Evolutionary conservation across 1,140 invertebrate species (phyloP), one percentile per base, ranked within the genome.

Genomic region (Linepithema humile): DNA sequence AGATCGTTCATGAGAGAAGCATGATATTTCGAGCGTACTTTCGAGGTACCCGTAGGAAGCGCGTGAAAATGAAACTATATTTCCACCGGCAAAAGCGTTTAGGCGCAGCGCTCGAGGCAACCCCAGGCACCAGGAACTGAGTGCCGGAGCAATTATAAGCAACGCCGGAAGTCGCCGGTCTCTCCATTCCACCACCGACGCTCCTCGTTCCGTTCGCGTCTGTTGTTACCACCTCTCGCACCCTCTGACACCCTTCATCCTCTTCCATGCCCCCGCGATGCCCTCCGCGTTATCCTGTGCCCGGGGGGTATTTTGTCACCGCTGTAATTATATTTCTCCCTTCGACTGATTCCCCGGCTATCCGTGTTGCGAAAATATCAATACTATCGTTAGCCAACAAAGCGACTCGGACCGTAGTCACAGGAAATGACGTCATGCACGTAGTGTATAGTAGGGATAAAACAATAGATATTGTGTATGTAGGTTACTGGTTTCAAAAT

Each of bases 271-370:
- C 60, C 45, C 57, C 35, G 38, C 40, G 15, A 32, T n/a, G 70
- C 38, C 67, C 78, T 48, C 59, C 20, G 32, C n/a, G 50, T 50
- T 40, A 50, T n/a, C n/a, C 48, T 73, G 40, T 86, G 84, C 89
- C 92, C 91, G 62, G 82, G 72, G 88, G 92, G 86, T 90, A 92
- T 92, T 92, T 92, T 92, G 90, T 92, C 92, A 92, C 92, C 91
- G 86, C 83, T 85, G 84, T 92, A 92, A 92, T 92, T 92, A 92
- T 92, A 92, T 92, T 92, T 92, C 90, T 90, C 88, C 90, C 89
- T 86, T 87, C 85, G 60, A 53, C 77, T 74, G 82, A 88, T 89
- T 89, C 87, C 74, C 59, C 45, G 50, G 20, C 26, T 55, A 70
- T 29, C 70, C 55, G 57, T 72, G 74, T 77, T 69, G 59, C 55